Conservation (phyloP, 2,113 vertebrate genomes). For the Ibidorhyncha struthersii region DNA sequence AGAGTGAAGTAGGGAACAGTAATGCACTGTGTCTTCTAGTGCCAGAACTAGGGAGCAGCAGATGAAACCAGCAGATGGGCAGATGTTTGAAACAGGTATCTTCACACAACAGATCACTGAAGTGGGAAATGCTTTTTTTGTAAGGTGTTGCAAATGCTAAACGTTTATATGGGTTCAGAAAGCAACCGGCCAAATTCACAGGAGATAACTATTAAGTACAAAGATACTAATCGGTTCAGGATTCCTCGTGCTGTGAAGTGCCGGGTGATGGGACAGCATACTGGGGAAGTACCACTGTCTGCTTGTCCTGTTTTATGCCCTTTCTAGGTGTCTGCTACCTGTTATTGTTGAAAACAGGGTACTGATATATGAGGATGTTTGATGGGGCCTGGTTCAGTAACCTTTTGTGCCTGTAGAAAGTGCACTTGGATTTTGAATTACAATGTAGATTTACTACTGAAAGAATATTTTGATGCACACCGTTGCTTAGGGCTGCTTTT, state of each 20-base stretch:
- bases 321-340: not conserved
- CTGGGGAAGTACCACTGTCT: not conserved
- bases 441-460: not conserved
- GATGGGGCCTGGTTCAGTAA: not conserved
- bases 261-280: not conserved
- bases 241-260: not conserved
- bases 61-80: not conserved
- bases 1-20: not conserved
- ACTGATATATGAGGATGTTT: not conserved
- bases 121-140: not conserved
- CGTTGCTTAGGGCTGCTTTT: not conserved
- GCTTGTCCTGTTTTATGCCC: not conserved
- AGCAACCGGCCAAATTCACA: not conserved
- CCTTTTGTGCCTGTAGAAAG: not conserved
- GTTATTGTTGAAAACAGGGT: not conserved
- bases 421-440: not conserved
- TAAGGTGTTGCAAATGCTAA: not conserved
- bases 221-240: not conserved
- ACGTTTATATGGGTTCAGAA: not conserved
- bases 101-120: not conserved
- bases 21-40: not conserved
- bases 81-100: not conserved
- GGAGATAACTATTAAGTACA: not conserved
- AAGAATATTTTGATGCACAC: not conserved
- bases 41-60: not conserved